phyloP scores from a whole-genome alignment of 2,888 invertebrate genomes.

The Brenthis ino region DNA sequence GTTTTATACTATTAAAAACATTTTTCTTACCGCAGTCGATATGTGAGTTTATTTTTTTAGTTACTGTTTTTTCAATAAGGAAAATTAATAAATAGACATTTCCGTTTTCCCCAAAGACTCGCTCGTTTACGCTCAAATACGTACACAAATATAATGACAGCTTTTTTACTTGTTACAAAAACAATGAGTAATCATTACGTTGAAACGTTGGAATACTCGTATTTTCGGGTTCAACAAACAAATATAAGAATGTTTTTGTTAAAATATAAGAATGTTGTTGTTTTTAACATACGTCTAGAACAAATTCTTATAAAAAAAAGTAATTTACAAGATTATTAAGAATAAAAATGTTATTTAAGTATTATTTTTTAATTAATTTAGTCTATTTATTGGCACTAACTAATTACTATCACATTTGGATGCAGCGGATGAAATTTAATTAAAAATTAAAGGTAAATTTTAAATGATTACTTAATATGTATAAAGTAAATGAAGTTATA shows the following conservation, averaged over 20 bases:
- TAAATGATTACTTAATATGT: neutral
- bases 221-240: no score
- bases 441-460: neutral
- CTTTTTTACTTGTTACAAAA: constrained; percentile 15
- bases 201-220: neutral
- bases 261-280: no score
- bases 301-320: constrained; percentile 31
- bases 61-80: no score
- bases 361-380: constrained; percentile 40
- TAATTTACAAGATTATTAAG: constrained; percentile 26
- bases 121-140: neutral
- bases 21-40: no score
- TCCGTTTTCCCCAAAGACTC: constrained; percentile 6
- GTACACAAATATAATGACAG: constrained; percentile 7
- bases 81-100: constrained; percentile 4
- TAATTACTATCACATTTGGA: constrained; percentile 73
- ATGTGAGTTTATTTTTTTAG: no score
- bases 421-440: constrained; percentile 33
- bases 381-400: constrained; percentile 71
- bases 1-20: no score
- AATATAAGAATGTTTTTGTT: no score
- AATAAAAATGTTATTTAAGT: constrained; percentile 37
- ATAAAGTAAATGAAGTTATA: neutral
- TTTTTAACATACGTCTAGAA: neutral
- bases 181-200: constrained; percentile 1